Evolutionary conservation across 2,113 vertebrate genomes (phyloP), one percentile per base, ranked within the genome.

Genomic region (Brachypteracias leptosomus): DNA sequence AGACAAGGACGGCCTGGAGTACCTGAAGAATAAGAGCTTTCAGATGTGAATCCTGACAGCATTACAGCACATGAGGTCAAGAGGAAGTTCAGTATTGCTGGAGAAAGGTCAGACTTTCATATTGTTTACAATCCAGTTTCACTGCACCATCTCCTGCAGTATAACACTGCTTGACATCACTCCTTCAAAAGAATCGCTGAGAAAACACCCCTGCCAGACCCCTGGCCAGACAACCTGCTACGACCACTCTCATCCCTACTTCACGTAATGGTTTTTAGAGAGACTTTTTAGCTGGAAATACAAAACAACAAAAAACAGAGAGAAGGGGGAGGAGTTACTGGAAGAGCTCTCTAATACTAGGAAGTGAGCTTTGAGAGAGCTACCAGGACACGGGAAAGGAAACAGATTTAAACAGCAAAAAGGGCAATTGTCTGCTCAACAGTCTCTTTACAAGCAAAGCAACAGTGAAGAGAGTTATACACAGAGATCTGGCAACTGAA

Each of bases 1-100:
- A 51, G 72, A 40, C 0, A 3, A 49, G 52, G 5, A 36, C 2
- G 4, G 42, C 35, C 29, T 28, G 5, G 4, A 19, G 54, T 7
- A 55, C 15, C 25, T 9, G 9, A 78, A 62, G 17, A 46, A 86
- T 2, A 19, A 35, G 33, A 52, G 35, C 15, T 29, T 73, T 38
- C 66, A 42, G 31, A 59, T 21, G 12, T 2, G 26, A 82, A 29
- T 24, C 7, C 25, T 3, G 46, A 90, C 29, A 24, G 65, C 51
- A 24, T 16, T 54, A 26, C 26, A 59, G 25, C 1, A 55, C 2
- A 0, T 42, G 4, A 86, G 42, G 26, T 31, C 21, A 33, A 54
- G 31, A 65, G 73, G 24, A 96, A 91, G 77, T 62, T 42, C 21
- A 11, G 0, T n/a, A 72, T 66, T 42, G 24, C 40, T 35, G 33